Conservation (phyloP, 1,140 invertebrate species). For the Thaumetopoea pityocampa region DNA sequence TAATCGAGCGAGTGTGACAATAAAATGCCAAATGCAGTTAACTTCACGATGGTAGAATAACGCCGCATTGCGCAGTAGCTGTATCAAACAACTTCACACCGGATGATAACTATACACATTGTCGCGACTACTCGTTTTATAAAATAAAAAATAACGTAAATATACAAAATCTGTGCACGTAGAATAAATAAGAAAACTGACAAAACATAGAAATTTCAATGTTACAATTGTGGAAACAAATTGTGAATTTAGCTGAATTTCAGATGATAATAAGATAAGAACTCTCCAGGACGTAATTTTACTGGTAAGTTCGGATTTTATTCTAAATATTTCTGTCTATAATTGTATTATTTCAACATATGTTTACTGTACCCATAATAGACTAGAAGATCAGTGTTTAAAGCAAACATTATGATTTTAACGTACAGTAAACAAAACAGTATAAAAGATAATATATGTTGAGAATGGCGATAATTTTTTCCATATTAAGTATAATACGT, state of each 20-base stretch:
- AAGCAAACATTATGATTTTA: too few species aligned
- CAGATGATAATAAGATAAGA: too few species aligned
- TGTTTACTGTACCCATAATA: too few species aligned
- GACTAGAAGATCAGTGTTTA: too few species aligned
- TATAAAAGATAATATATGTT: too few species aligned
- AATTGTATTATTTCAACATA: too few species aligned
- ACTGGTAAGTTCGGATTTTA: too few species aligned
- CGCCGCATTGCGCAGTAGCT: slow-evolving; percentile 51
- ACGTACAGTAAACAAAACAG: too few species aligned
- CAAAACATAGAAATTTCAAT: background rate
- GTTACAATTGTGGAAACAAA: slow-evolving; percentile 4
- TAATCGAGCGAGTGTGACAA: slow-evolving; percentile 21
- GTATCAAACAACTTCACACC: slow-evolving; percentile 34
- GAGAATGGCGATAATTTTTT: too few species aligned
- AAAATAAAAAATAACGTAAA: slow-evolving; percentile 11
- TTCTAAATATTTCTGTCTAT: too few species aligned
- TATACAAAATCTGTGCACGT: slow-evolving; percentile 8
- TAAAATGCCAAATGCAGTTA: slow-evolving; percentile 12
- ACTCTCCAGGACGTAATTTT: too few species aligned
- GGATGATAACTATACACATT: slow-evolving; percentile 32
- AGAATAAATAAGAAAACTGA: slow-evolving; percentile 7
- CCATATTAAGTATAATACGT: too few species aligned
- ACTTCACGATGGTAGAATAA: slow-evolving; percentile 27
- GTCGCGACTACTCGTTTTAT: slow-evolving; percentile 11
- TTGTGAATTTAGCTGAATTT: background rate